phyloP scores from a whole-genome alignment of 1,140 invertebrate genomes.

The Eciton burchellii region DNA sequence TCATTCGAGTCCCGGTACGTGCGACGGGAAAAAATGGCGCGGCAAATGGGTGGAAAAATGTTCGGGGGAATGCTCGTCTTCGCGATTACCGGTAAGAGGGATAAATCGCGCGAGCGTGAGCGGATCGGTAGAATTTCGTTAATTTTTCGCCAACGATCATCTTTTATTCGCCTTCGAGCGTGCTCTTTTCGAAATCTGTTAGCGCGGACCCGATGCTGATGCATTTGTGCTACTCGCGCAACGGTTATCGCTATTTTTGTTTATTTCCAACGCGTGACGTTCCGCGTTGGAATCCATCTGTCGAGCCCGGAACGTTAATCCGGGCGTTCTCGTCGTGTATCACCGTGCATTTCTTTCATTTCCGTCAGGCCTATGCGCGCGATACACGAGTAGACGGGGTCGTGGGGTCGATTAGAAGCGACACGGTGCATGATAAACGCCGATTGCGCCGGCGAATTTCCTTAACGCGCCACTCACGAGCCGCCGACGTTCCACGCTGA shows the following conservation, averaged over 20 bases:
- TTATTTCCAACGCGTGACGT: neutral
- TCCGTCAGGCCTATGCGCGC: neutral
- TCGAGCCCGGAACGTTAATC: neutral
- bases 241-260: neutral
- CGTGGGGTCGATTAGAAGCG: neutral
- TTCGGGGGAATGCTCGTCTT: slow-evolving; percentile 62
- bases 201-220: neutral
- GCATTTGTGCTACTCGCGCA: neutral
- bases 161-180: neutral
- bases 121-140: slow-evolving; percentile 26
- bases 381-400: no score
- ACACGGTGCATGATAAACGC: slow-evolving; percentile 1
- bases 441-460: slow-evolving; percentile 18
- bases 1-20: slow-evolving; percentile 51
- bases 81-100: slow-evolving; percentile 64
- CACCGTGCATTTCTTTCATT: neutral
- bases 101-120: slow-evolving; percentile 51
- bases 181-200: no score
- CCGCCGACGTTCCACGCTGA: slow-evolving; percentile 14
- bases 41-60: slow-evolving; percentile 57
- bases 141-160: slow-evolving; percentile 23
- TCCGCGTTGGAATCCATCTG: neutral
- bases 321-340: no score
- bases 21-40: slow-evolving; percentile 53
- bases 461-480: slow-evolving; percentile 17